These are phyloP conservation scores for Callorhinus ursinus DNA, from an alignment of 2,113 vertebrate genomes.

Conservation along the genomic window DNA sequence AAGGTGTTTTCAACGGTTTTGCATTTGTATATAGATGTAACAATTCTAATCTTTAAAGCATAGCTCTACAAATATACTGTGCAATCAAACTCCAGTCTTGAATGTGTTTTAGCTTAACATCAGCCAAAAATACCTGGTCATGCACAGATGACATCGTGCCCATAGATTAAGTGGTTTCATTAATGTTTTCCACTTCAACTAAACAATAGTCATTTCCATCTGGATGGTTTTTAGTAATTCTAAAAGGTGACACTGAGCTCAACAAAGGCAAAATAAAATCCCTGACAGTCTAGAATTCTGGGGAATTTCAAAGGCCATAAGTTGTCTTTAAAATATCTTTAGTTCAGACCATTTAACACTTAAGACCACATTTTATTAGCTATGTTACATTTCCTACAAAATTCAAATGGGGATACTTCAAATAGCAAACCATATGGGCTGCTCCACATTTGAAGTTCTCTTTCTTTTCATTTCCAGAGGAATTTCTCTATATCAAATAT, in stretches of 20 bases:
- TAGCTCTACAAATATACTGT: background rate
- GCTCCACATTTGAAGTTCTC: slow-evolving; percentile 7
- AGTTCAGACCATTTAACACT: slow-evolving; percentile 56
- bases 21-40: background rate
- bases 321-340: slow-evolving; percentile 67
- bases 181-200: background rate
- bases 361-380: slow-evolving; percentile 63
- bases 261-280: background rate
- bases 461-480: background rate
- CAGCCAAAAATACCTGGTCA: background rate
- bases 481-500: slow-evolving; percentile 45
- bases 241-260: background rate
- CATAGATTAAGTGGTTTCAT: background rate
- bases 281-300: background rate
- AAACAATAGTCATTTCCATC: background rate
- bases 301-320: slow-evolving; percentile 34
- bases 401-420: slow-evolving; percentile 64
- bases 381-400: slow-evolving; percentile 68
- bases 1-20: background rate
- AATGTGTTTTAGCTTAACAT: background rate
- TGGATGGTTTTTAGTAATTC: slow-evolving; percentile 46
- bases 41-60: slow-evolving; percentile 4
- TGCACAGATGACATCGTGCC: background rate
- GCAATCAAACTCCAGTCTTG: background rate
- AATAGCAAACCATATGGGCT: slow-evolving; percentile 54